Evolutionary conservation across 2,888 invertebrate species (phyloP).

Genomic region (Tiliacea citrago): DNA sequence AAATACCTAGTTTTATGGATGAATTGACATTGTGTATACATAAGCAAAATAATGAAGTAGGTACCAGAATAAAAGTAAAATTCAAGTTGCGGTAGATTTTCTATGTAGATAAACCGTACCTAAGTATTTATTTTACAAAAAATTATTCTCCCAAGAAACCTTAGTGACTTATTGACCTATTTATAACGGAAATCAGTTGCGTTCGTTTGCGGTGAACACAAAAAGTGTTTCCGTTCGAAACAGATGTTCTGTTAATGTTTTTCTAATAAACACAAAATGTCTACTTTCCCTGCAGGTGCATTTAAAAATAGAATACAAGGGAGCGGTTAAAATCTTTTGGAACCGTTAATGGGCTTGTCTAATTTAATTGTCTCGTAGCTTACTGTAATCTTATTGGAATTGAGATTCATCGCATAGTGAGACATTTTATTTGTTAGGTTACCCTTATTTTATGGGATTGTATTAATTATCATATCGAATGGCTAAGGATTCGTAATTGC

Average conservation of each 20-base stretch:
- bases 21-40: background rate
- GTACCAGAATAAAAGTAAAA: background rate
- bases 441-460: background rate
- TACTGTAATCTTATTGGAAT: constrained; percentile 30
- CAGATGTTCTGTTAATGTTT: constrained; percentile 79
- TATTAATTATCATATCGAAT: background rate
- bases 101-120: background rate
- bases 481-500: background rate
- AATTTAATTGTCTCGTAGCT: constrained; percentile 14
- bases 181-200: constrained; percentile 84
- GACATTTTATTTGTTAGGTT: background rate
- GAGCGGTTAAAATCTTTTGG: constrained; percentile 41
- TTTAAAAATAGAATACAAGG: constrained; percentile 62
- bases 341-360: constrained; percentile 22
- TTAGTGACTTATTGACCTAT: constrained; percentile 82
- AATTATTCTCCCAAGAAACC: constrained; percentile 34
- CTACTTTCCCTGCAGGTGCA: constrained; percentile 74
- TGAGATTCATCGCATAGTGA: background rate
- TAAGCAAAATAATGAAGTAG: background rate
- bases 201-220: constrained; percentile 79
- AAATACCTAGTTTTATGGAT: background rate
- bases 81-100: background rate
- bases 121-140: constrained; percentile 2
- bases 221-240: constrained; percentile 83
- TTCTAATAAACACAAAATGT: constrained; percentile 68